Percentiles rank a stretch among this genome's conserved stretches.
Conservation (phyloP, 2,888 invertebrate genomes). For the Rhodophaea formosa region DNA sequence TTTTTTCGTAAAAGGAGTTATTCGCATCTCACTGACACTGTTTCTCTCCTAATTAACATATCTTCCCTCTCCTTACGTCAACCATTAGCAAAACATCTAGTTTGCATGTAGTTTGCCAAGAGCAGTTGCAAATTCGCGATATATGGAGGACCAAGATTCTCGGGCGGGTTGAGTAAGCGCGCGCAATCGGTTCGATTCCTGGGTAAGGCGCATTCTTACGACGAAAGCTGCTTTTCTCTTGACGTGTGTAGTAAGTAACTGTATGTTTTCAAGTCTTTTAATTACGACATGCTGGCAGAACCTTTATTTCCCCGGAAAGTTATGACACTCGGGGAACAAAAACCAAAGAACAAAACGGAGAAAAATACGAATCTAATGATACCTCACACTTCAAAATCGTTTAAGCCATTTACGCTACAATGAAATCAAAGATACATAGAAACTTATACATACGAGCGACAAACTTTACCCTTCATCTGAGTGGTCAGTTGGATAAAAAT, state of each 20-base stretch:
- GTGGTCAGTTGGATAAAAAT: too few species aligned
- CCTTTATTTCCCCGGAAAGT: too few species aligned
- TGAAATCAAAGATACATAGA: too few species aligned
- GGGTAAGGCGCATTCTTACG: slow-evolving; percentile 50
- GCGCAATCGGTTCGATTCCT: slow-evolving; percentile 51
- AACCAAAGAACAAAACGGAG: too few species aligned
- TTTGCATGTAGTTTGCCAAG: slow-evolving; percentile 3
- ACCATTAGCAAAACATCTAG: slow-evolving; percentile 2
- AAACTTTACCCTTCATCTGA: too few species aligned
- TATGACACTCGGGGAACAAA: too few species aligned
- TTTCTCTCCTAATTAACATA: slow-evolving; percentile 9
- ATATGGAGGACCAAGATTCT: slow-evolving; percentile 13
- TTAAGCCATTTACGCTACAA: too few species aligned
- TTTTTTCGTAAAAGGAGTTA: not conserved
- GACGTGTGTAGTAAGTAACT: slow-evolving; percentile 42
- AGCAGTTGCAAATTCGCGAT: not conserved
- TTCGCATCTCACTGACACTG: slow-evolving; percentile 1
- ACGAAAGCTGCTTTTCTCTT: slow-evolving; percentile 66
- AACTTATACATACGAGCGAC: too few species aligned
- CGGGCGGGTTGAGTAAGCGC: slow-evolving; percentile 32
- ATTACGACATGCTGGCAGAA: too few species aligned
- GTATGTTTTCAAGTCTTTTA: slow-evolving; percentile 21
- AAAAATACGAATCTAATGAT: too few species aligned
- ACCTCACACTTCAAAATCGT: too few species aligned
- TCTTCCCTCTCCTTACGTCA: slow-evolving; percentile 6